A percentile compares a stretch with the other conserved stretches of the same genome.
Evolutionary conservation across 37 sponge, comb jelly and placozoan species (phyloP).

Genomic region (Diacarnus erythraeanus): DNA sequence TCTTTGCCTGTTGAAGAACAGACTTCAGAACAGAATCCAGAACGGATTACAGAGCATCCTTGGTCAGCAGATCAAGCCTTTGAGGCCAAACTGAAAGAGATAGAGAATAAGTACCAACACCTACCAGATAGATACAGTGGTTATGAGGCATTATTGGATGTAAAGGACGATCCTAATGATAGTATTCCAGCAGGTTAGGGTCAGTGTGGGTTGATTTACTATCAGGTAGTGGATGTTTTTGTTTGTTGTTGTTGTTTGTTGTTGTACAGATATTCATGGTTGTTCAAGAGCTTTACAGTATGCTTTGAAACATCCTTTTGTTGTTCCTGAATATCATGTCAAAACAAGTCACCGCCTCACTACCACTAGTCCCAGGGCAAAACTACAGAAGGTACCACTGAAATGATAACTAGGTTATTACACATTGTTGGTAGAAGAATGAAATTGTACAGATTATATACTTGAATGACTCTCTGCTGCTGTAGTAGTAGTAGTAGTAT

Average conservation of each 20-base stretch:
- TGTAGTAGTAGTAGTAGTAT: too few relatives aligned
- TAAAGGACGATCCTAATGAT: constrained; percentile 3
- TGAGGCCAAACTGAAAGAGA: background rate
- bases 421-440: too few relatives aligned
- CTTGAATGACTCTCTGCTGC: too few relatives aligned
- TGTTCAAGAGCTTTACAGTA: constrained; percentile 57
- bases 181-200: constrained; percentile 16
- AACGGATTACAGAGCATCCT: background rate
- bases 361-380: too few relatives aligned
- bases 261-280: constrained; percentile 42
- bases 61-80: constrained; percentile 36
- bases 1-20: background rate
- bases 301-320: constrained; percentile 53
- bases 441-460: too few relatives aligned
- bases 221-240: too few relatives aligned
- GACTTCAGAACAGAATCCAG: background rate
- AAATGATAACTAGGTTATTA: too few relatives aligned
- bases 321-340: constrained; percentile 33
- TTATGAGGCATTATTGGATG: constrained; percentile 67
- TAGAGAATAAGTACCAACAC: constrained; percentile 13
- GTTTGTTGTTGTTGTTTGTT: background rate
- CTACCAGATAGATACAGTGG: constrained; percentile 52
- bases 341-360: too few relatives aligned
- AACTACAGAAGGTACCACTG: too few relatives aligned
- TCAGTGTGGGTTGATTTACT: too few relatives aligned